Conservation (phyloP, 1,140 invertebrate genomes). For the Nixonia krombeini region DNA sequence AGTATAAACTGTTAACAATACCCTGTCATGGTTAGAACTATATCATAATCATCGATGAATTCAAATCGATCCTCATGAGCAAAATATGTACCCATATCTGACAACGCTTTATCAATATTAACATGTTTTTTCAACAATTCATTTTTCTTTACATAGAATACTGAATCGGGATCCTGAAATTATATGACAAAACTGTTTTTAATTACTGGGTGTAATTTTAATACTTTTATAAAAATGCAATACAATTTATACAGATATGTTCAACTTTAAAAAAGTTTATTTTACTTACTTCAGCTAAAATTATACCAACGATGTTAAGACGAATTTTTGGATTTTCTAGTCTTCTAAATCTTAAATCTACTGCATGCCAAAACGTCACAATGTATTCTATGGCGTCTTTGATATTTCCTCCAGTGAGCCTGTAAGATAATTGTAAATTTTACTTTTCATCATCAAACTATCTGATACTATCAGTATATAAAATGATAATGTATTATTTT, state of each 20-base stretch:
- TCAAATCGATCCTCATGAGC: constrained; percentile 40
- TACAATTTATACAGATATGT: constrained; percentile 2
- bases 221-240: background rate
- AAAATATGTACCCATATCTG: constrained; percentile 51
- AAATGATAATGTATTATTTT: no score
- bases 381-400: constrained; percentile 42
- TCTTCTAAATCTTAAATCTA: constrained; percentile 52
- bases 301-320: constrained; percentile 50
- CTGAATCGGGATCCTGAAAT: constrained; percentile 49
- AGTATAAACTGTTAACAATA: constrained; percentile 20
- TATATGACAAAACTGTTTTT: no score
- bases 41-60: constrained; percentile 34
- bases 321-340: constrained; percentile 48
- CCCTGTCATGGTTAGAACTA: constrained; percentile 35
- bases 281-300: constrained; percentile 44
- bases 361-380: constrained; percentile 52
- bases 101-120: constrained; percentile 53
- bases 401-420: constrained; percentile 22
- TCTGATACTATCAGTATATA: no score
- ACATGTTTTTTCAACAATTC: constrained; percentile 20
- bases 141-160: constrained; percentile 49
- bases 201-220: constrained; percentile 2
- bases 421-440: constrained; percentile 18
- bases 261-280: background rate
- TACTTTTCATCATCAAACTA: no score